phyloP scores from a whole-genome alignment of 2,113 vertebrate genomes.

The Nerophis lumbriciformis region DNA sequence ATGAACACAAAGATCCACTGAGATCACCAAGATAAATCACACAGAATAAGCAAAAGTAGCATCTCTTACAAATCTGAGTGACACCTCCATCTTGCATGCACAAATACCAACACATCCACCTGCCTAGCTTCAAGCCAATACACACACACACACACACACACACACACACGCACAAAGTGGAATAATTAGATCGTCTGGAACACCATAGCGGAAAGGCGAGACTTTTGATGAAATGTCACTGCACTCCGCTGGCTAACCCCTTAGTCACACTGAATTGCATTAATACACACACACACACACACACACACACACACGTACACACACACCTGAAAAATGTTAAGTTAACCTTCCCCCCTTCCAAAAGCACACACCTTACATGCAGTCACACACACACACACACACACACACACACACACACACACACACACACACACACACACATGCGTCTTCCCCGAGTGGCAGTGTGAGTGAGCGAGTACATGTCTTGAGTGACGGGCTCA shows the following conservation, averaged over 20 bases:
- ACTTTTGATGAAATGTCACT: conserved; percentile 68
- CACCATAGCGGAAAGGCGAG: conserved; percentile 51
- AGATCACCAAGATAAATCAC: background rate
- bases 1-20: conserved; percentile 7
- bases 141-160: conserved; percentile 3
- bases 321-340: conserved; percentile 44
- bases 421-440: conserved; percentile 9
- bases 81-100: conserved; percentile 21
- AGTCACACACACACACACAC: conserved; percentile 6
- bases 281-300: background rate
- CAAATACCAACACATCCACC: background rate
- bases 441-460: conserved; percentile 37
- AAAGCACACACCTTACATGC: conserved; percentile 19
- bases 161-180: conserved; percentile 7
- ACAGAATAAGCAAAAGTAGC: background rate
- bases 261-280: conserved; percentile 53
- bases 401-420: conserved; percentile 13
- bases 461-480: conserved; percentile 34
- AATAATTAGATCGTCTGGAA: conserved; percentile 51
- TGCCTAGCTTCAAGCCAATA: background rate
- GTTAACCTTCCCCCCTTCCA: conserved; percentile 8
- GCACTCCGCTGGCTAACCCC: conserved; percentile 49
- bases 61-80: conserved; percentile 7
- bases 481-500: conserved; percentile 34
- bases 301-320: conserved; percentile 6